phyloP scores from a whole-genome alignment of 2,113 vertebrate species.

The Ceratotherium simum region DNA sequence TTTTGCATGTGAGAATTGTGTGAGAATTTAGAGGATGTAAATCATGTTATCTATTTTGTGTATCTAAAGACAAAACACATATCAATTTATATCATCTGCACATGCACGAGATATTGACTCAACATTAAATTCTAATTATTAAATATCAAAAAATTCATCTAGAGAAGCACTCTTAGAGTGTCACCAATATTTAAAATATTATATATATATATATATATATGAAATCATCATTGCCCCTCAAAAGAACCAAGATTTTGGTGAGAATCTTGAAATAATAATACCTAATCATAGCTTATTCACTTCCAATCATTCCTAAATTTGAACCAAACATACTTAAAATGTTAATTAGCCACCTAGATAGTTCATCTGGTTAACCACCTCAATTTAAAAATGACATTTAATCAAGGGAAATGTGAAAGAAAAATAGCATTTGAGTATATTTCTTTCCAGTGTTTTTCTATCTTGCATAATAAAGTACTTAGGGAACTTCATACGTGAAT shows the following conservation, averaged over 20 bases:
- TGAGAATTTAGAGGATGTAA: not conserved
- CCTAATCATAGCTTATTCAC: conserved; percentile 63
- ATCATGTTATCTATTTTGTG: not conserved
- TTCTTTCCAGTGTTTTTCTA: conserved; percentile 10
- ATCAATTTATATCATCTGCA: not conserved
- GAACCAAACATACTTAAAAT: conserved; percentile 57
- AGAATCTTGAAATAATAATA: conserved; percentile 61
- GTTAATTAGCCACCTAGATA: conserved; percentile 39
- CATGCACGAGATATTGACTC: not conserved
- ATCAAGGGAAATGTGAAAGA: conserved; percentile 64
- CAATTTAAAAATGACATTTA: conserved; percentile 70
- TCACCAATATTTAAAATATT: not conserved
- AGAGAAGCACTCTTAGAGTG: not conserved
- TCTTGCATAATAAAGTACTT: conserved; percentile 2
- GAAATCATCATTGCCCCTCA: not conserved
- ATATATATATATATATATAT: not conserved
- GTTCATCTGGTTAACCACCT: conserved; percentile 53
- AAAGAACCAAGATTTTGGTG: not conserved
- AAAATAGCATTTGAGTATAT: conserved; percentile 45
- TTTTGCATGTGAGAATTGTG: not conserved
- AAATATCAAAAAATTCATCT: not conserved
- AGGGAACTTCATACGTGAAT: not conserved
- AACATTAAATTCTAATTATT: conserved; percentile 1
- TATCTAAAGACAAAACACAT: not conserved
- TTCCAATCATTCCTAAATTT: conserved; percentile 65